These are phyloP conservation scores for Ennomos fuscantarius DNA, from an alignment of 2,888 invertebrate genomes.

Conservation along the genomic window DNA sequence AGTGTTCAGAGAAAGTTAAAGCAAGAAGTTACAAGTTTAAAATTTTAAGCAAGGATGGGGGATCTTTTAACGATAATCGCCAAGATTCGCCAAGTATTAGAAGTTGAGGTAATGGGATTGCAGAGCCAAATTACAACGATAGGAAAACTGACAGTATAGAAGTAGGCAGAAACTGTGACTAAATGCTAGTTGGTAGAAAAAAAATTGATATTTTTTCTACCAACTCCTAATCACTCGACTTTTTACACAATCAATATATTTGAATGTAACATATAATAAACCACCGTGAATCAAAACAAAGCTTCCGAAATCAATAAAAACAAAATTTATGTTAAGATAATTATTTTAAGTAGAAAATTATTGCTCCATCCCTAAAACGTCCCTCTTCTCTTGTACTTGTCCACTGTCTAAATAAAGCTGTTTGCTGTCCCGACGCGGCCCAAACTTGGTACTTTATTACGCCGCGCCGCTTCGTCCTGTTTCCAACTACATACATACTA, in stretches of 20 bases:
- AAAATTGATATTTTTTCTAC: too few species aligned
- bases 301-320: too few species aligned
- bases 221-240: too few species aligned
- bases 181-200: neutral
- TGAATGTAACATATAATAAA: too few species aligned
- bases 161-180: too few species aligned
- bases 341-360: neutral
- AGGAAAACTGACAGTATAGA: neutral
- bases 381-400: slow-evolving; percentile 28
- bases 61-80: slow-evolving; percentile 39
- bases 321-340: too few species aligned
- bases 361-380: slow-evolving; percentile 5
- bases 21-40: slow-evolving; percentile 26
- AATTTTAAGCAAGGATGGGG: slow-evolving; percentile 28
- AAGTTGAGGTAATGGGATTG: slow-evolving; percentile 23
- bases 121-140: slow-evolving; percentile 4
- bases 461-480: slow-evolving; percentile 9
- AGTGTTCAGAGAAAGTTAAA: slow-evolving; percentile 18
- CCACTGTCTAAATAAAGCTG: slow-evolving; percentile 38
- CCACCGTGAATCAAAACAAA: too few species aligned
- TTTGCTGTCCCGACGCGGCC: slow-evolving; percentile 37
- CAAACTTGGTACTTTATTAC: slow-evolving; percentile 32
- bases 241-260: too few species aligned
- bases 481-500: slow-evolving; percentile 26
- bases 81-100: slow-evolving; percentile 19